Percentiles rank a stretch among this genome's conserved stretches.
Evolutionary conservation across 2,888 invertebrate genomes (phyloP).

Genomic region (Lysandra bellargus): DNA sequence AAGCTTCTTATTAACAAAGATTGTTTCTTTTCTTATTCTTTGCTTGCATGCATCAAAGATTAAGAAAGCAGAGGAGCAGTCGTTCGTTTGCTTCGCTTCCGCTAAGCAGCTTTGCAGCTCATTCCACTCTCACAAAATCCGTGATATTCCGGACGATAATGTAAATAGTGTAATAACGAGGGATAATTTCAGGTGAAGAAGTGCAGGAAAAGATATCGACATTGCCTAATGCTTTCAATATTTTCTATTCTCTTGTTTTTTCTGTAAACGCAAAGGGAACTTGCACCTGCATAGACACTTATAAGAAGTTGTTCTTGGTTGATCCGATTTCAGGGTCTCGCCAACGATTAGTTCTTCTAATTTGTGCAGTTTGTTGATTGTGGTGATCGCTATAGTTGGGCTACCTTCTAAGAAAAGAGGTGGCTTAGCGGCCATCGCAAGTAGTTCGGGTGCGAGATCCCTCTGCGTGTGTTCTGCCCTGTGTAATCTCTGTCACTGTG

Average conservation of each 20-base stretch:
- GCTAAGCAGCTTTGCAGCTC: slow-evolving; percentile 72
- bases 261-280: slow-evolving; percentile 62
- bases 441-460: slow-evolving; percentile 55
- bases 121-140: slow-evolving; percentile 54
- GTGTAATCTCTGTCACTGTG: slow-evolving; percentile 55
- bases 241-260: slow-evolving; percentile 75
- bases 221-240: slow-evolving; percentile 56
- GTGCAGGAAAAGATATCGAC: slow-evolving; percentile 43
- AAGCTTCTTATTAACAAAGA: slow-evolving; percentile 63
- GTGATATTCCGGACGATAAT: slow-evolving; percentile 57
- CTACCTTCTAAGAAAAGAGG: neutral
- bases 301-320: neutral
- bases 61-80: slow-evolving; percentile 42
- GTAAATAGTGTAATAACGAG: slow-evolving; percentile 27
- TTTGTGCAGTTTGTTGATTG: neutral
- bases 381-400: neutral
- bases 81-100: slow-evolving; percentile 61
- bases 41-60: slow-evolving; percentile 48
- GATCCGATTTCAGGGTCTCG: neutral
- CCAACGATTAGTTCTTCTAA: neutral
- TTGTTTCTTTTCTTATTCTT: slow-evolving; percentile 59
- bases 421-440: neutral
- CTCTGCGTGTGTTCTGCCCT: slow-evolving; percentile 69
- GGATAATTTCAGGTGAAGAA: slow-evolving; percentile 68
- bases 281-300: slow-evolving; percentile 44